phyloP scores from a whole-genome alignment of 2,113 vertebrate genomes.

The Condylura cristata region DNA sequence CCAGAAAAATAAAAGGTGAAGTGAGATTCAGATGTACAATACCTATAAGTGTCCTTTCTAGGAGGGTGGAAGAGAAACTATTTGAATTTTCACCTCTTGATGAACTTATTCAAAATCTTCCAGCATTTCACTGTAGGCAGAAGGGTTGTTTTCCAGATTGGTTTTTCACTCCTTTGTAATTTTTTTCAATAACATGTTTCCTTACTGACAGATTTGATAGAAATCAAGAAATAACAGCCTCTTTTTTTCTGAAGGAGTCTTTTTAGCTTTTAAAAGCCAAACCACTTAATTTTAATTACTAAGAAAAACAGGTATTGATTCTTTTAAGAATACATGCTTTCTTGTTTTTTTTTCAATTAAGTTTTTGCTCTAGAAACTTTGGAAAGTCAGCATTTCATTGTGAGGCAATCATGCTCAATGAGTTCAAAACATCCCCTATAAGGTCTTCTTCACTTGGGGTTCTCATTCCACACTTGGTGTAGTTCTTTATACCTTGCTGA shows the following conservation, averaged over 20 bases:
- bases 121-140: too few relatives aligned
- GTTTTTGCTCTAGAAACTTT: conserved; percentile 12
- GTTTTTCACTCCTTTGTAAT: not conserved
- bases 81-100: not conserved
- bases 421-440: not conserved
- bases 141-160: not conserved
- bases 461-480: not conserved
- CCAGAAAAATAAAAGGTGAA: not conserved
- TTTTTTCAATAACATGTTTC: not conserved
- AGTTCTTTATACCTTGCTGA: not conserved
- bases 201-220: not conserved
- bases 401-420: not conserved
- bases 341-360: not conserved
- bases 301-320: not conserved
- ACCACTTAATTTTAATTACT: not conserved
- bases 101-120: not conserved
- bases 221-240: not conserved
- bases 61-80: not conserved
- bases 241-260: not conserved
- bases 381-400: not conserved
- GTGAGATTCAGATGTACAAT: not conserved
- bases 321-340: not conserved
- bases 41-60: not conserved
- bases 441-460: not conserved
- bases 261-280: conserved; percentile 24